Percentiles rank a stretch among this genome's conserved stretches.
Evolutionary conservation across 2,888 invertebrate species (phyloP).

Genomic region (Plagiodera versicolora): DNA sequence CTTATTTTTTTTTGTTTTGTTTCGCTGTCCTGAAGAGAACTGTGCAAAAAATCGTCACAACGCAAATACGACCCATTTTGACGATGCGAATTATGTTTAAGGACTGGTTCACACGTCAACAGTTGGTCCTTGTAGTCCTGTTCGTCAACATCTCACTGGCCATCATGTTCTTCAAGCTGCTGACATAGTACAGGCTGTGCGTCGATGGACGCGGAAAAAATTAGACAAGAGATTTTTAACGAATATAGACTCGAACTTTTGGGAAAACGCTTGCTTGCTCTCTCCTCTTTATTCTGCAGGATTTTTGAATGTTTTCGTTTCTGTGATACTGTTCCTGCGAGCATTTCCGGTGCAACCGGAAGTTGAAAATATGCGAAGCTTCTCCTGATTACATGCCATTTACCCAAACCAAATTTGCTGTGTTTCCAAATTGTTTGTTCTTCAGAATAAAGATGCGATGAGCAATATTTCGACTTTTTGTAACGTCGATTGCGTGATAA

Average conservation of each 20-base stretch:
- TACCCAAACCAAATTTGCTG: no score
- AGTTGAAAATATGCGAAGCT: no score
- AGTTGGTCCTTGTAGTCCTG: conserved; percentile 89
- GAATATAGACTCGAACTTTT: conserved; percentile 31
- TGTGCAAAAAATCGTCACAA: no score
- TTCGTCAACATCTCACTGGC: conserved; percentile 93
- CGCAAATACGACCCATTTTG: no score
- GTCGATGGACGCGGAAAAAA: conserved; percentile 39
- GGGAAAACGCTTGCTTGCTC: conserved; percentile 14
- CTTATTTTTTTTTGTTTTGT: no score
- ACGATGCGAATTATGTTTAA: conserved; percentile 55
- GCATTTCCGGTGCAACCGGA: no score
- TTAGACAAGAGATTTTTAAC: conserved; percentile 28
- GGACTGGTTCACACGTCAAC: conserved; percentile 97
- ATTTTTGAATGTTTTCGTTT: no score
- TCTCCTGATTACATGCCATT: no score
- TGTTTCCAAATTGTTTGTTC: no score
- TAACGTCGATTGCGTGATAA: conserved; percentile 35
- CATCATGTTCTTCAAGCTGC: conserved; percentile 93
- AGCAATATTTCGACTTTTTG: conserved; percentile 10
- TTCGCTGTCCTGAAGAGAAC: no score
- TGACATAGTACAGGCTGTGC: conserved; percentile 80
- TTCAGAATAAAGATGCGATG: conserved; percentile 12
- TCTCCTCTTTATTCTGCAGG: not conserved
- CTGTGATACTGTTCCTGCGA: no score